A percentile compares a stretch with the other conserved stretches of the same genome.
Evolutionary conservation across 2,113 vertebrate genomes (phyloP).

Genomic region (Sinocyclocheilus grahami): DNA sequence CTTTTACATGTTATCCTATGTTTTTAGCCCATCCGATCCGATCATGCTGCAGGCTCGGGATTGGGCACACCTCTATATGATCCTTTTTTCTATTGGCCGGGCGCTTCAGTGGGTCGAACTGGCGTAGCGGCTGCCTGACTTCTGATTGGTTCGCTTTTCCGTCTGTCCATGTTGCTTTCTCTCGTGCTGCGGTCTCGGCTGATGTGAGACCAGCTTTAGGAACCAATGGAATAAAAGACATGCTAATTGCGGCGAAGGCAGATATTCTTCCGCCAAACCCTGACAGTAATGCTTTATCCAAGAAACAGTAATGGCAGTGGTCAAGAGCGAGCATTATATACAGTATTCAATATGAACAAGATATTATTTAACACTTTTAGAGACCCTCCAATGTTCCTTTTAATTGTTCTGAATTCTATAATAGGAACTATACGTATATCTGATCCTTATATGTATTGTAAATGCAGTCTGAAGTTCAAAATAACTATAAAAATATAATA

Average conservation of each 20-base stretch:
- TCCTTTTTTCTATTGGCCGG: constrained; percentile 9
- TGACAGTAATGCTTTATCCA: not conserved
- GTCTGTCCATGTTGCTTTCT: constrained; percentile 31
- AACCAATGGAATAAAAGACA: constrained; percentile 49
- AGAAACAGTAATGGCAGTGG: not conserved
- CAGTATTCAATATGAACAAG: not conserved
- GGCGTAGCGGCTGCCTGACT: not conserved
- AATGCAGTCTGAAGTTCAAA: not conserved
- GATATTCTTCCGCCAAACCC: constrained; percentile 26
- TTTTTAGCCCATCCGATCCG: not conserved
- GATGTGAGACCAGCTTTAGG: constrained; percentile 49
- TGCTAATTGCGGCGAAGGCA: constrained; percentile 17
- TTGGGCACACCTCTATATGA: constrained; percentile 51
- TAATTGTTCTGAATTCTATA: not conserved
- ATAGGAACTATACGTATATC: not conserved
- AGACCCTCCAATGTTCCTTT: too few species aligned
- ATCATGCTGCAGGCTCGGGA: constrained; percentile 9
- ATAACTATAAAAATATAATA: too few species aligned
- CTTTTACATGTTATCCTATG: not conserved
- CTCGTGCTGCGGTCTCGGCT: constrained; percentile 14
- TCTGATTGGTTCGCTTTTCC: constrained; percentile 37
- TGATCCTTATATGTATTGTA: not conserved
- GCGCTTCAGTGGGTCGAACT: not conserved
- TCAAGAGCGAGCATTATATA: not conserved
- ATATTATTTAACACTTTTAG: not conserved